Base-by-base conservation (phyloP, 2,888 invertebrate genomes). In the Coelogynopora nodosa region DNA sequence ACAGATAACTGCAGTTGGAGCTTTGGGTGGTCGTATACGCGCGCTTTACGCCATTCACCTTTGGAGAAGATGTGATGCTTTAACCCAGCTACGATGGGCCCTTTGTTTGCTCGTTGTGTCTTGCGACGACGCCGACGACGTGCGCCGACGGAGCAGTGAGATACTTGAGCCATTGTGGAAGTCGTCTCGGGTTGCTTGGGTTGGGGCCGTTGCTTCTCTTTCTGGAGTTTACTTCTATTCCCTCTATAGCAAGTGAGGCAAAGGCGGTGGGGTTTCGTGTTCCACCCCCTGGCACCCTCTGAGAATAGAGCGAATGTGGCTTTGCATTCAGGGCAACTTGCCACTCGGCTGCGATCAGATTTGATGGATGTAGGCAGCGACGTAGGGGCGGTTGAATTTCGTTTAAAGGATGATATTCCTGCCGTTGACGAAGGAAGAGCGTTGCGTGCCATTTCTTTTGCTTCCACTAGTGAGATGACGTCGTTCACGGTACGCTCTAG, bases 361-460 rank as follows among this genome's bases (percentile, higher is more conserved):
- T 49, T 49, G 49, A 49, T 49, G 49, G 49, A 49, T 49, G 49
- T 49, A 49, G 49, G 49, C 49, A 49, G 18, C 49, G 49, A 18
- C 18, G 18, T 49, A 49, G 49, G 49, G 18, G 49, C 18, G 18
- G 49, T 49, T 49, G 49, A 49, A 49, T 49, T 5, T 49, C 49
- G 49, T 49, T 49, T 49, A 13, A 49, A 49, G 49, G 49, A 49
- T 49, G 49, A 49, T 49, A 49, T 49, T 49, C 49, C 49, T 49
- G 49, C 49, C 49, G 49, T 18, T 49, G 49, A 49, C 49, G 84
- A 83, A n/a, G 84, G 84, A 28, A 83, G 27, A 31, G 84, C 84
- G 23, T 83, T 28, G 30, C 84, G 84, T 29, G 84, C 30, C 84
- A 83, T 83, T 49, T 83, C 84, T 83, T 83, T 30, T 13, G 29